Evolutionary conservation across 2,888 invertebrate genomes (phyloP).

Genomic region (Steinernema scapterisci): DNA sequence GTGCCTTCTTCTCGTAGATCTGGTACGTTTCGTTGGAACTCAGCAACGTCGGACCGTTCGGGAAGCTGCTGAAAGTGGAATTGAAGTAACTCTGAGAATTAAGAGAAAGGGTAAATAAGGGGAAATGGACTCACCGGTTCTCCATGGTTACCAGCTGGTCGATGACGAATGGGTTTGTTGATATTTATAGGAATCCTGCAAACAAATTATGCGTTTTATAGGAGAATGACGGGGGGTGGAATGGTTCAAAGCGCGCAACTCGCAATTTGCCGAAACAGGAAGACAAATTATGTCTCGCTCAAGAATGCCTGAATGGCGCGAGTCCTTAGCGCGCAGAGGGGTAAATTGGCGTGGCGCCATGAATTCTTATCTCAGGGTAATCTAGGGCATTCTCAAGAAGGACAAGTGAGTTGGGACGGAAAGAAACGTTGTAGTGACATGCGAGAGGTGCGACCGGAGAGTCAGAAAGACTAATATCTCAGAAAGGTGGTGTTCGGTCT

Average conservation of each 20-base stretch:
- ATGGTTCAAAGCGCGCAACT: background rate
- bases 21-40: slow-evolving; percentile 27
- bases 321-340: too few species aligned
- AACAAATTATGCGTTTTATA: background rate
- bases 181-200: background rate
- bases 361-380: too few species aligned
- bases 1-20: slow-evolving; percentile 21
- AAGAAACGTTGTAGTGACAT: too few species aligned
- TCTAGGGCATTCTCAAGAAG: too few species aligned
- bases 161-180: background rate
- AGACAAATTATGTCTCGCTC: background rate
- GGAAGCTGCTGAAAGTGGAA: background rate
- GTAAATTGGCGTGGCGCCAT: too few species aligned
- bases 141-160: slow-evolving; percentile 15
- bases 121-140: background rate
- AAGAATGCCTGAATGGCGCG: too few species aligned
- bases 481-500: too few species aligned
- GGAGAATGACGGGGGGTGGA: background rate
- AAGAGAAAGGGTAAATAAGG: background rate
- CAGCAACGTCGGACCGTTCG: slow-evolving; percentile 14
- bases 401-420: too few species aligned
- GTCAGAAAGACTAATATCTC: too few species aligned
- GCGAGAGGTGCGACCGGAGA: too few species aligned
- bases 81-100: too few species aligned
- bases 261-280: background rate